Conservation (phyloP, 1,140 invertebrate genomes). For the Neodiprion virginianus region DNA sequence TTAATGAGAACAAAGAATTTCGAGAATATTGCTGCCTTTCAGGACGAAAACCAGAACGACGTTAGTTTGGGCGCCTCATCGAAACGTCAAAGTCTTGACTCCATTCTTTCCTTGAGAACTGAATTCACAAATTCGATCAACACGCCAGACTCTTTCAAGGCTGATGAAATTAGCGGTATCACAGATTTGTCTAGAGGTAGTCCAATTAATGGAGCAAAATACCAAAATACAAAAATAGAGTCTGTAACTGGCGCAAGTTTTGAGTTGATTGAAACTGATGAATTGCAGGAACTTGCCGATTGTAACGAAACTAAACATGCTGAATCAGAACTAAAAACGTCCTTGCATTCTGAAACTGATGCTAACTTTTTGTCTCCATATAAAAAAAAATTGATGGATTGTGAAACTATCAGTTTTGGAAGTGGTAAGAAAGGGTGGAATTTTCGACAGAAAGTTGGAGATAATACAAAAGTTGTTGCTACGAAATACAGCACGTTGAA, state of each 20-base stretch:
- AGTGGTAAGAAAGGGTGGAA: constrained; percentile 35
- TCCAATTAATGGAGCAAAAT: neutral
- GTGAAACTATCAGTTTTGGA: neutral
- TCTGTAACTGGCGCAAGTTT: too few relatives aligned
- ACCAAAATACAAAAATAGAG: too few relatives aligned
- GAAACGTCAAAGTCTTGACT: neutral
- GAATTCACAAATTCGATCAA: neutral
- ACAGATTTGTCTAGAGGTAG: constrained; percentile 16
- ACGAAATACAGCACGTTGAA: constrained; percentile 24
- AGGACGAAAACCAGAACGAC: constrained; percentile 36
- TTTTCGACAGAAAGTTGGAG: constrained; percentile 36
- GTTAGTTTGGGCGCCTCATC: constrained; percentile 13
- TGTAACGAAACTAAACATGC: neutral
- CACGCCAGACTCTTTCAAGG: constrained; percentile 14
- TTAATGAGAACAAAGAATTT: constrained; percentile 34
- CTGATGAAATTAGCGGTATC: constrained; percentile 29
- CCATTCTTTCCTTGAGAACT: neutral
- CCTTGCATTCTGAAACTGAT: neutral
- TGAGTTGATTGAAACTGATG: too few relatives aligned
- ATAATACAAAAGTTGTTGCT: constrained; percentile 14
- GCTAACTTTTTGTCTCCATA: neutral
- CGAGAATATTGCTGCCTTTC: constrained; percentile 28
- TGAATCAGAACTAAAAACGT: neutral
- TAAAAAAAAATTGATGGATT: neutral
- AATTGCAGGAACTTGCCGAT: too few relatives aligned